Evolutionary conservation across 2,113 vertebrate genomes (phyloP).

Genomic region (Trichomycterus rosablanca): DNA sequence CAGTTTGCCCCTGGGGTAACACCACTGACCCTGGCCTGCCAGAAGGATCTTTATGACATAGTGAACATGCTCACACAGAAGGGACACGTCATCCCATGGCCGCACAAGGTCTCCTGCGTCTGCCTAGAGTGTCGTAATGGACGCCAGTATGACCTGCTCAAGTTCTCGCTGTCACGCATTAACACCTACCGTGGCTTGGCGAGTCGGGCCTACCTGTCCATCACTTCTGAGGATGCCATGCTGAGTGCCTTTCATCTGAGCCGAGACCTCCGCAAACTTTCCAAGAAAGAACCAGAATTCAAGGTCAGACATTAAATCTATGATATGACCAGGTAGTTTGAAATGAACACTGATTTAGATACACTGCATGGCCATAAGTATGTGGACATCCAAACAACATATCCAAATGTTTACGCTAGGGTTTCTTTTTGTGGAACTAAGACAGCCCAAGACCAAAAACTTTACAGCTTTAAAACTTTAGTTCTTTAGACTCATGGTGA

Average conservation of each 20-base stretch:
- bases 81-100: slow-evolving; percentile 77
- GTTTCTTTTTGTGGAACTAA: too few species aligned
- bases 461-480: too few species aligned
- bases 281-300: slow-evolving; percentile 84
- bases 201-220: slow-evolving; percentile 79
- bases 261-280: slow-evolving; percentile 77
- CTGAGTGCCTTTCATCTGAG: slow-evolving; percentile 81
- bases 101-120: slow-evolving; percentile 80
- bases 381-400: too few species aligned
- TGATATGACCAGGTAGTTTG: too few species aligned
- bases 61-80: slow-evolving; percentile 81
- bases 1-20: slow-evolving; percentile 86
- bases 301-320: slow-evolving; percentile 73
- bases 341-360: too few species aligned
- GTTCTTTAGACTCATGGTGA: too few species aligned
- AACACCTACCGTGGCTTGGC: slow-evolving; percentile 87
- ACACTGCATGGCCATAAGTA: too few species aligned
- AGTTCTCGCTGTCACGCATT: slow-evolving; percentile 88
- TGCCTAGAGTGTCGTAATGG: slow-evolving; percentile 86
- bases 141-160: slow-evolving; percentile 81
- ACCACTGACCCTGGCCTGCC: slow-evolving; percentile 82
- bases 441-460: too few species aligned
- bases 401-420: too few species aligned
- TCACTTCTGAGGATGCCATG: slow-evolving; percentile 83
- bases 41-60: slow-evolving; percentile 87